phyloP scores from a whole-genome alignment of 2,797 vertebrate genomes.

The Microcaecilia unicolor region DNA sequence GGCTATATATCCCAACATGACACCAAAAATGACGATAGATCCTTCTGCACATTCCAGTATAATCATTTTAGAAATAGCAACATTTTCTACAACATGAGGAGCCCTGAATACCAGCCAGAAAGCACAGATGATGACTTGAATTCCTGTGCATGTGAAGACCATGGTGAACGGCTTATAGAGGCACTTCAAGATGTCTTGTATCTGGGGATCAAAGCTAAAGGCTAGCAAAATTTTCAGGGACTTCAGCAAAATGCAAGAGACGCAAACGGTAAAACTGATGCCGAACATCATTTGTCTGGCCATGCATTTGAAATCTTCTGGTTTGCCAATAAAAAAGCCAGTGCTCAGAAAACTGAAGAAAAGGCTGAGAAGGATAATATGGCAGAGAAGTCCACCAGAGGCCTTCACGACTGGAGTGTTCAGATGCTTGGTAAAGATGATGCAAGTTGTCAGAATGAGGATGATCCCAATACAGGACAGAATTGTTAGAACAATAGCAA shows the following conservation, averaged over 20 bases:
- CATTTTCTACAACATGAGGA: conserved; percentile 45
- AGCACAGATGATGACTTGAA: conserved; percentile 61
- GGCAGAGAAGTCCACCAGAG: conserved; percentile 65
- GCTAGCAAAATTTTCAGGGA: conserved; percentile 79
- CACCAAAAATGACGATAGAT: conserved; percentile 63
- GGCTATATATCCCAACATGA: conserved; percentile 73
- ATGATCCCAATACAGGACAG: conserved; percentile 59
- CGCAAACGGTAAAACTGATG: conserved; percentile 73
- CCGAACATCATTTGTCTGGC: conserved; percentile 70
- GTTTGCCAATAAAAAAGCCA: conserved; percentile 65
- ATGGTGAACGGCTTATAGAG: conserved; percentile 60
- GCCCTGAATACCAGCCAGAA: conserved; percentile 66
- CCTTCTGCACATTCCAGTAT: conserved; percentile 71
- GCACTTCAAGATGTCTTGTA: conserved; percentile 54
- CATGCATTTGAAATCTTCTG: conserved; percentile 61
- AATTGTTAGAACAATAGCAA: conserved; percentile 62
- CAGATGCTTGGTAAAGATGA: conserved; percentile 66
- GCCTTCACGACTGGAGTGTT: conserved; percentile 74
- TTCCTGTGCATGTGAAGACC: conserved; percentile 50
- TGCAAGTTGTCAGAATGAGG: conserved; percentile 51
- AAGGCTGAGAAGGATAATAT: conserved; percentile 73
- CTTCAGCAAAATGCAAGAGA: conserved; percentile 82
- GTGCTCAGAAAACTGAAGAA: conserved; percentile 66
- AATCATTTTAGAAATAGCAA: conserved; percentile 40
- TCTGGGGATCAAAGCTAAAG: conserved; percentile 70